Evolutionary conservation across 2,888 invertebrate genomes (phyloP).

Genomic region (Acrobasis consociella): DNA sequence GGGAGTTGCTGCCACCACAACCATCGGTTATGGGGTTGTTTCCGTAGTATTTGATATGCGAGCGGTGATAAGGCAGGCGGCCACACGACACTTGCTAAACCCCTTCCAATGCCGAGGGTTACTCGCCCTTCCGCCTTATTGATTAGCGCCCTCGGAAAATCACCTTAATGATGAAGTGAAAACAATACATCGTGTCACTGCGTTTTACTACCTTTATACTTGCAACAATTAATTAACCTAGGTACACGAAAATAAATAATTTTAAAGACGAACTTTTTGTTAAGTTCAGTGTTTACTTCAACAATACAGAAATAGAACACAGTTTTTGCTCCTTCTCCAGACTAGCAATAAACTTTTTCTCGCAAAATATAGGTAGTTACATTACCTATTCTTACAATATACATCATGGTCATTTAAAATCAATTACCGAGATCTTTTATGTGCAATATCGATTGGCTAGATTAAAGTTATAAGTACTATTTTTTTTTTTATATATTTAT

Average conservation of each 20-base stretch:
- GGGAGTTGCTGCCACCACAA: slow-evolving; percentile 29
- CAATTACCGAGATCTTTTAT: slow-evolving; percentile 1
- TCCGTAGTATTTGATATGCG: slow-evolving; percentile 76
- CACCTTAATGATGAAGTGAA: slow-evolving; percentile 57
- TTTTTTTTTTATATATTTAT: no score
- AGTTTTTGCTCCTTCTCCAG: not conserved
- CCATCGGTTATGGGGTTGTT: slow-evolving; percentile 59
- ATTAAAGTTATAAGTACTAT: not conserved
- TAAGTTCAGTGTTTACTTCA: not conserved
- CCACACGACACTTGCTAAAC: slow-evolving; percentile 78
- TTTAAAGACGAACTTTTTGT: not conserved
- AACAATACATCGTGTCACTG: slow-evolving; percentile 53
- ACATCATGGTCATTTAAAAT: slow-evolving; percentile 1
- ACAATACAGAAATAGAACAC: not conserved
- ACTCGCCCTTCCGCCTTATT: slow-evolving; percentile 78
- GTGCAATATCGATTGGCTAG: not conserved
- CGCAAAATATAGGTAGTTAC: slow-evolving; percentile 1
- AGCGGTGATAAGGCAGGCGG: slow-evolving; percentile 68
- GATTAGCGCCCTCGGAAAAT: slow-evolving; percentile 71
- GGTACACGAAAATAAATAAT: no score
- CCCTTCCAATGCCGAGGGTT: slow-evolving; percentile 71
- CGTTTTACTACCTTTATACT: slow-evolving; percentile 29
- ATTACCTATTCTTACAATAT: not conserved
- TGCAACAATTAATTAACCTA: not conserved
- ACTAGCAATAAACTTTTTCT: not conserved